phyloP scores from a whole-genome alignment of 2,888 invertebrate genomes.

The Anorthoa munda region DNA sequence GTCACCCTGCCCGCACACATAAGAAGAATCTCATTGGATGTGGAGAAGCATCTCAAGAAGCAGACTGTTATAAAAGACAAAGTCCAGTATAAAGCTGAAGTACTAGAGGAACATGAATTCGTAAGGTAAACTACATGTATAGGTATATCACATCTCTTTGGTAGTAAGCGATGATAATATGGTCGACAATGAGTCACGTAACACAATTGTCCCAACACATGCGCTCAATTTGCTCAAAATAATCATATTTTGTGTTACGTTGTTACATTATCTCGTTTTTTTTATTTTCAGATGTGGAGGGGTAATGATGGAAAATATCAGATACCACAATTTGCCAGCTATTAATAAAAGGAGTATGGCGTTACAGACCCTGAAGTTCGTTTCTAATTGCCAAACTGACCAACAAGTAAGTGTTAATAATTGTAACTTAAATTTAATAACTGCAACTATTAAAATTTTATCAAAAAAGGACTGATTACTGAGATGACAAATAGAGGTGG shows the following conservation, averaged over 20 bases:
- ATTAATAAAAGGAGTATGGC: slow-evolving; percentile 35
- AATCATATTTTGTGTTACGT: not conserved
- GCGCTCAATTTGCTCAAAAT: not conserved
- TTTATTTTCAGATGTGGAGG: slow-evolving; percentile 72
- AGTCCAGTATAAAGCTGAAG: slow-evolving; percentile 37
- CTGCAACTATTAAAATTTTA: not conserved
- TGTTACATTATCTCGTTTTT: not conserved
- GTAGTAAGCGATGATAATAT: not conserved
- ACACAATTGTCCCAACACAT: not conserved
- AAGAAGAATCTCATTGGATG: slow-evolving; percentile 64
- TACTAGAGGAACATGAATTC: slow-evolving; percentile 35
- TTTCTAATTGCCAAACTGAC: slow-evolving; percentile 52
- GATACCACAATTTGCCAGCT: slow-evolving; percentile 57
- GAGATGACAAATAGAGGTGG: too few species aligned
- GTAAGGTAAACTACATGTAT: slow-evolving; percentile 50
- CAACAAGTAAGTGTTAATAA: slow-evolving; percentile 61
- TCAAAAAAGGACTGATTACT: not conserved
- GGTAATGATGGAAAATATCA: slow-evolving; percentile 65
- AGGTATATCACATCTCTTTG: not conserved
- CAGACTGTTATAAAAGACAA: slow-evolving; percentile 11
- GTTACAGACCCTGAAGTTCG: slow-evolving; percentile 60
- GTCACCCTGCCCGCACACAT: slow-evolving; percentile 91
- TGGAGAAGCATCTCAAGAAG: slow-evolving; percentile 52
- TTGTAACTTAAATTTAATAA: too few species aligned
- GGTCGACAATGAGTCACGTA: not conserved